Percentiles rank a stretch among this genome's conserved stretches.
Conservation (phyloP, 2,113 vertebrate genomes). For the Piliocolobus tephrosceles region DNA sequence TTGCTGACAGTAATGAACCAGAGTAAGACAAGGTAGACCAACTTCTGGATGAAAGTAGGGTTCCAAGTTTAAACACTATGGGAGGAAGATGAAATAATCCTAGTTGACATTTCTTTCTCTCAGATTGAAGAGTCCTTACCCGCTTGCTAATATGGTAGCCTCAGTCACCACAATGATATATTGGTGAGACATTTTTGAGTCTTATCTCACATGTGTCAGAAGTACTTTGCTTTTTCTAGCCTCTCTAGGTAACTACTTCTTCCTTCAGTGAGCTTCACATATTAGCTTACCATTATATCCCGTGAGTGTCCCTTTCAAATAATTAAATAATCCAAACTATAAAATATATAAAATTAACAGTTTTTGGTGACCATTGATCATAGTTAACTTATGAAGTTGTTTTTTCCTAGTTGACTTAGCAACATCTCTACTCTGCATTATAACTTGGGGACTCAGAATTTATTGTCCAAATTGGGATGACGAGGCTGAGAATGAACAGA, state of each 20-base stretch:
- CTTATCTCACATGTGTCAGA: background rate
- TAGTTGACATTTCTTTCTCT: background rate
- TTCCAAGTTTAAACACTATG: too few species aligned
- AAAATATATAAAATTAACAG: background rate
- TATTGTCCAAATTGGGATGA: background rate
- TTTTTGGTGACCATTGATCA: background rate
- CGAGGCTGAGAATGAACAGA: background rate
- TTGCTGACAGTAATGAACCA: fast-evolving
- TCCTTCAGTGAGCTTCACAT: background rate
- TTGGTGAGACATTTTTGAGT: background rate
- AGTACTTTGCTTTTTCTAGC: background rate
- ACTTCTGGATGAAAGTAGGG: too few species aligned
- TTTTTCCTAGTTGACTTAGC: background rate
- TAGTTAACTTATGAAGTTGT: background rate
- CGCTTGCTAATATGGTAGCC: background rate
- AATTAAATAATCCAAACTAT: background rate
- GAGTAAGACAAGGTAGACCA: background rate
- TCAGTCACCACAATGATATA: background rate
- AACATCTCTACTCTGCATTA: background rate
- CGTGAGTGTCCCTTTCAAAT: background rate
- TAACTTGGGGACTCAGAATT: background rate
- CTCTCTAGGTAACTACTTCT: background rate
- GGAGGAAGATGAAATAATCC: background rate
- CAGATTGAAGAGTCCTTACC: too few species aligned
- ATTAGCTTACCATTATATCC: background rate